Evolutionary conservation across 2,888 invertebrate genomes (phyloP), one percentile per base, ranked within the genome.

Genomic region (Zaprionus lineosus): DNA sequence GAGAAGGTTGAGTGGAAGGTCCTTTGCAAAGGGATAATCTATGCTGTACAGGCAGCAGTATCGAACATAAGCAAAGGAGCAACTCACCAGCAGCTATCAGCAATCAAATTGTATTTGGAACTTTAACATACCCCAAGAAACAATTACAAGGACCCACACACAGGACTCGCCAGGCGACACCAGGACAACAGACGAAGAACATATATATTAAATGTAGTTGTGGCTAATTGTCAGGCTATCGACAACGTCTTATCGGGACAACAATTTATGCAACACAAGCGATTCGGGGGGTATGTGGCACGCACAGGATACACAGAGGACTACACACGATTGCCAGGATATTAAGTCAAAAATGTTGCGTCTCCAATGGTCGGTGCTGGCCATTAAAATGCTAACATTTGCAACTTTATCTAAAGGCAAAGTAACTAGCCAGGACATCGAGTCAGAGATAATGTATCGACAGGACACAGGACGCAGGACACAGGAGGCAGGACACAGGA

Each of bases 381-480:
- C 81, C 66, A 85, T 81, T 81, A 84, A 84, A 85, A 86, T 86
- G 81, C 75, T 77, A 61, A 66, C 84, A 85, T 85, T 86, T 86
- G 86, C 86, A 81, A 84, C 72, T 86, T 86, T 78, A 86, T 86
- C 86, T 73, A 44, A 36, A 44, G 57, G 48, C 34, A 48, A 9
- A 34, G 4, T 5, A 21, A 52, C 43, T 46, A 11, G 18, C 43
- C 16, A 8, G 8, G 26, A 51, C 29, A 19, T 14, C 33, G 37
- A 39, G 52, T 14, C 24, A 39, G 43, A 66, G 68, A 83, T 79
- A 75, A 67, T 65, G 74, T 78, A 78, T 78, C 78, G 78, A 78
- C 78, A 78, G 84, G 60, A 59, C 51, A 28, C 57, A 28, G 61
- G 70, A n/a, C n/a, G n/a, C n/a, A n/a, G n/a, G n/a, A n/a, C n/a